These are phyloP conservation scores for Holcopasites calliopsidis DNA, from an alignment of 1,140 invertebrate genomes.

Conservation along the genomic window DNA sequence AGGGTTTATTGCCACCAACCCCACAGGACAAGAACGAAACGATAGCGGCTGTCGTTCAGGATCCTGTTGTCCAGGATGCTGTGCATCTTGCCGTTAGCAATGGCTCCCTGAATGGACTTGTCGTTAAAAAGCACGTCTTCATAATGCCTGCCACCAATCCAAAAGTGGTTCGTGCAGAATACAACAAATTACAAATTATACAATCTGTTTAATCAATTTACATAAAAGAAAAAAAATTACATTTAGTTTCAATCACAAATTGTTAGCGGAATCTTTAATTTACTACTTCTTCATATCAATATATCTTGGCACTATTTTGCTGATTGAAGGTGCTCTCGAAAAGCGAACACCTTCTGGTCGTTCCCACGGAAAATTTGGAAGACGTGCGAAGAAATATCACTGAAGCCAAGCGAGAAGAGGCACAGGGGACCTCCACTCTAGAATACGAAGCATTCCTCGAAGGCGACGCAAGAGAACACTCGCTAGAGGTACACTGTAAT, in stretches of 20 bases:
- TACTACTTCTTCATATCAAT: neutral
- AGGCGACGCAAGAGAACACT: constrained; percentile 1
- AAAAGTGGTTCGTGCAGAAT: constrained; percentile 34
- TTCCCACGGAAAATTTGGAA: constrained; percentile 59
- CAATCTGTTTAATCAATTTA: neutral
- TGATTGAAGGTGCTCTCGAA: constrained; percentile 66
- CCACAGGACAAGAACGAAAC: constrained; percentile 57
- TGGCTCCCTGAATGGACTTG: constrained; percentile 56
- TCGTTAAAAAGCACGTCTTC: constrained; percentile 59
- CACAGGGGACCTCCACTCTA: constrained; percentile 2
- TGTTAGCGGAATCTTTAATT: neutral
- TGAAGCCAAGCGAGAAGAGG: constrained; percentile 17
- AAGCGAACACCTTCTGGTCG: constrained; percentile 66
- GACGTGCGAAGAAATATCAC: constrained; percentile 60
- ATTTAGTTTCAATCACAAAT: too few relatives aligned
- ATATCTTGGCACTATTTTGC: neutral
- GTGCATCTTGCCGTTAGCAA: constrained; percentile 54
- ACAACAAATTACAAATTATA: neutral
- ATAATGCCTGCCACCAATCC: constrained; percentile 52
- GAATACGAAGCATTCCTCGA: constrained; percentile 4
- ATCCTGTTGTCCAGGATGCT: constrained; percentile 59
- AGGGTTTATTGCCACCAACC: constrained; percentile 43
- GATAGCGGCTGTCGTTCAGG: constrained; percentile 49
- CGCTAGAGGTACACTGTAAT: constrained; percentile 12
- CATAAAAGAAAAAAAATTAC: too few relatives aligned